Conservation (phyloP, 2,888 invertebrate species). For the Himalopsyche tibetana region DNA sequence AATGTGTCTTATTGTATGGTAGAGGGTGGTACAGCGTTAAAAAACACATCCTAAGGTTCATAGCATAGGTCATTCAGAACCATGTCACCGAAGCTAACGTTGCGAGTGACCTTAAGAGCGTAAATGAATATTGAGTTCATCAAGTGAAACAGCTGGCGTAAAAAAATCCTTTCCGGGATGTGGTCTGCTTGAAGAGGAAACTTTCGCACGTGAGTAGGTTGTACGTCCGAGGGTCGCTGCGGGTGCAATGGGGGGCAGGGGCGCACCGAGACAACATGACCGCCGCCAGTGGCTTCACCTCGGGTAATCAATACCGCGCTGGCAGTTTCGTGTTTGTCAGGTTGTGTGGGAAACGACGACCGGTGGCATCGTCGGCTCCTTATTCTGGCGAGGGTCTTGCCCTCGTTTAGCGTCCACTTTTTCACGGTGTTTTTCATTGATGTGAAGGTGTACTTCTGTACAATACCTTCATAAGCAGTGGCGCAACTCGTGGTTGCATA, state of each 20-base stretch:
- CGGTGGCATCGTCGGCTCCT: neutral
- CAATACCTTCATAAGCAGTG: too few species aligned
- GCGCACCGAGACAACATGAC: neutral
- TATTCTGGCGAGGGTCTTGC: too few species aligned
- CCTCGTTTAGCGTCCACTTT: too few species aligned
- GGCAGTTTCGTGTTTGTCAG: constrained; percentile 23
- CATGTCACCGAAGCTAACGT: neutral
- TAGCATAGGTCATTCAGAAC: neutral
- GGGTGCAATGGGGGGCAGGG: neutral
- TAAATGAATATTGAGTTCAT: constrained; percentile 10
- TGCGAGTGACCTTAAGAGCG: neutral
- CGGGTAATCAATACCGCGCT: constrained; percentile 18
- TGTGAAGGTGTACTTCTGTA: too few species aligned
- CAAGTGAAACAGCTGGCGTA: neutral
- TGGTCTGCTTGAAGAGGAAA: constrained; percentile 71
- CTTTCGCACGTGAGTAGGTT: constrained; percentile 71
- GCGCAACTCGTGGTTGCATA: too few species aligned
- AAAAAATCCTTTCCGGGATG: constrained; percentile 73
- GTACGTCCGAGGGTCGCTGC: constrained; percentile 16
- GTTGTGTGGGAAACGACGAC: constrained; percentile 16
- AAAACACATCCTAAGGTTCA: too few species aligned
- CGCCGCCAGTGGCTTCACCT: constrained; percentile 28
- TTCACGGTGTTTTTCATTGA: too few species aligned
- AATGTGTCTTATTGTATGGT: too few species aligned
- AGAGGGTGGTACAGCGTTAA: too few species aligned